A percentile compares a stretch with the other conserved stretches of the same genome.
phyloP scores from a whole-genome alignment of 2,113 vertebrate genomes.

The Misgurnus anguillicaudatus region DNA sequence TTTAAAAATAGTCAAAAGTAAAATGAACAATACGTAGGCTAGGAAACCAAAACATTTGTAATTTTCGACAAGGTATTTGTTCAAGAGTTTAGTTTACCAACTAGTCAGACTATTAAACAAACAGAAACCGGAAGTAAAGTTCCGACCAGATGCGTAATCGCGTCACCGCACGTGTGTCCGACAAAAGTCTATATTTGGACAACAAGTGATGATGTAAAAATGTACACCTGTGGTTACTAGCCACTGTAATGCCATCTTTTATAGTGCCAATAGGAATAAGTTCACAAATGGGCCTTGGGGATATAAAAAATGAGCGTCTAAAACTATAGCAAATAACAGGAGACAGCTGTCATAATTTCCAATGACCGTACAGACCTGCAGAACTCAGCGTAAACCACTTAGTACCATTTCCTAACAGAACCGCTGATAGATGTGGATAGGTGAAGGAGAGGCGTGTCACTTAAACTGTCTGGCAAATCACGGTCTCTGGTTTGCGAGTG shows the following conservation, averaged over 20 bases:
- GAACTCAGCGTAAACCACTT: conserved; percentile 47
- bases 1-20: no score
- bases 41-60: no score
- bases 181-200: no score
- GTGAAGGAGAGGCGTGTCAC: conserved; percentile 59
- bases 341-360: conserved; percentile 30
- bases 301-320: no score
- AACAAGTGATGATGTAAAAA: neutral
- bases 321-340: neutral
- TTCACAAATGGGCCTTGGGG: conserved; percentile 30
- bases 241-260: conserved; percentile 56
- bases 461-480: conserved; percentile 66
- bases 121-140: no score
- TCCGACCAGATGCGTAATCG: no score
- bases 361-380: conserved; percentile 42
- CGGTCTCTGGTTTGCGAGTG: conserved; percentile 56
- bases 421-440: conserved; percentile 23
- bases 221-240: neutral
- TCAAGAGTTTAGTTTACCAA: no score
- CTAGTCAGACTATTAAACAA: no score
- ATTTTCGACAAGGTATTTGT: no score
- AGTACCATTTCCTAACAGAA: conserved; percentile 7
- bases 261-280: conserved; percentile 54
- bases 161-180: no score
- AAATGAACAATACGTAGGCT: no score